Evolutionary conservation across 2,797 vertebrate genomes (phyloP).

Genomic region (Miopithecus talapoin): DNA sequence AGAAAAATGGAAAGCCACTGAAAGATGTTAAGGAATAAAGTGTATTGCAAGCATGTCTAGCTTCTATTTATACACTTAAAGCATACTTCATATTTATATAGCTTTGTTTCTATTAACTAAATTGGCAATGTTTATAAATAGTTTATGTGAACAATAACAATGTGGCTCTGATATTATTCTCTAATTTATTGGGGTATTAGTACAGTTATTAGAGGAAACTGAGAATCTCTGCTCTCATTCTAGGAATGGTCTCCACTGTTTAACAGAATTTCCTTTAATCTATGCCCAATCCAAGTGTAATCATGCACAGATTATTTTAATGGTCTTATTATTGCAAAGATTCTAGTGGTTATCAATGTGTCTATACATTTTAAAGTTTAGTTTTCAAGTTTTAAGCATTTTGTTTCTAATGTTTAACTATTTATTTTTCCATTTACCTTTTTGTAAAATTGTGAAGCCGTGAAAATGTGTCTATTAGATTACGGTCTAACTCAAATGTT

Average conservation of each 20-base stretch:
- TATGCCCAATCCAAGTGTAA: background rate
- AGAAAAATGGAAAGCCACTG: background rate
- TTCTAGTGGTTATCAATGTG: background rate
- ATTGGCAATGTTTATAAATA: background rate
- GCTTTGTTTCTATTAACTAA: background rate
- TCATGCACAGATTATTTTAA: background rate
- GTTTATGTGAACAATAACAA: background rate
- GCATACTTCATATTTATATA: background rate
- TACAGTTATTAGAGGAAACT: background rate
- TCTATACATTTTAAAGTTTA: background rate
- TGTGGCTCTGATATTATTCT: background rate
- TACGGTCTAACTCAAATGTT: background rate
- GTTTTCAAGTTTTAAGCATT: background rate
- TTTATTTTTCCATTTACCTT: background rate
- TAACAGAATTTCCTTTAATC: background rate
- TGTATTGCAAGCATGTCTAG: background rate
- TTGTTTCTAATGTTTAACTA: background rate
- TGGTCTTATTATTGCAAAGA: background rate
- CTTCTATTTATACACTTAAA: background rate
- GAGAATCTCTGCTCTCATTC: background rate
- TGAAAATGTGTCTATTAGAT: background rate
- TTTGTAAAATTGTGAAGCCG: background rate
- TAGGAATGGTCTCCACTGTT: background rate
- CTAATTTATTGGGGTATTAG: background rate
- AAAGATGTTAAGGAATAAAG: background rate